These are phyloP conservation scores for Microtus agrestis DNA, from an alignment of 2,797 vertebrate species.

Conservation along the genomic window DNA sequence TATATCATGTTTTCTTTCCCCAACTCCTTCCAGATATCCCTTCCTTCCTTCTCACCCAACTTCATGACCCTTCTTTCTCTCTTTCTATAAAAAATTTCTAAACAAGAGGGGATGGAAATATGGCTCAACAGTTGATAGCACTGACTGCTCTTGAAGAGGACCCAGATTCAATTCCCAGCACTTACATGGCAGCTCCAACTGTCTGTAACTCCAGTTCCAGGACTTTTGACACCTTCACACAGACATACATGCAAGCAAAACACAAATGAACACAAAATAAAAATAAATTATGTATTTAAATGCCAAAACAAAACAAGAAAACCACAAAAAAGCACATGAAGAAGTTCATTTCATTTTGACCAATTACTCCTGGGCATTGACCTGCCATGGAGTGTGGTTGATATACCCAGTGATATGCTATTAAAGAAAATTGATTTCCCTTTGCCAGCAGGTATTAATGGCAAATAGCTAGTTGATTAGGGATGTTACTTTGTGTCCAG, in stretches of 20 bases:
- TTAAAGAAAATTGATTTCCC: not conserved
- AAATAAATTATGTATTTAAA: not conserved
- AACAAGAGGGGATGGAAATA: not conserved
- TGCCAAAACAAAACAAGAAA: not conserved
- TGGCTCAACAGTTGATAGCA: not conserved
- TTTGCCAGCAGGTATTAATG: not conserved
- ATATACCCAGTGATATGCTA: not conserved
- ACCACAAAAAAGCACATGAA: not conserved
- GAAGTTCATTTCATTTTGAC: not conserved
- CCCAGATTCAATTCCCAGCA: not conserved
- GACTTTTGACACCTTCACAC: not conserved
- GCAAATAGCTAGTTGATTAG: not conserved
- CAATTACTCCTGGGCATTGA: not conserved
- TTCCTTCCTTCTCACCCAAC: not conserved
- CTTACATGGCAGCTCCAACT: not conserved
- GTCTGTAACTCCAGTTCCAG: not conserved
- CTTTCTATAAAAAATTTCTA: not conserved
- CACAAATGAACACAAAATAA: not conserved
- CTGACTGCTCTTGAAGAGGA: not conserved
- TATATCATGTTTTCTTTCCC: not conserved
- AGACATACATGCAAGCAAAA: not conserved
- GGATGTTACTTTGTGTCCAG: not conserved
- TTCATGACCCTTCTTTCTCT: not conserved
- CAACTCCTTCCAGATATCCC: not conserved
- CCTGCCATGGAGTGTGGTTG: not conserved